Base-by-base conservation (phyloP, 2,888 invertebrate species). In the Drosophila maculinotata region DNA sequence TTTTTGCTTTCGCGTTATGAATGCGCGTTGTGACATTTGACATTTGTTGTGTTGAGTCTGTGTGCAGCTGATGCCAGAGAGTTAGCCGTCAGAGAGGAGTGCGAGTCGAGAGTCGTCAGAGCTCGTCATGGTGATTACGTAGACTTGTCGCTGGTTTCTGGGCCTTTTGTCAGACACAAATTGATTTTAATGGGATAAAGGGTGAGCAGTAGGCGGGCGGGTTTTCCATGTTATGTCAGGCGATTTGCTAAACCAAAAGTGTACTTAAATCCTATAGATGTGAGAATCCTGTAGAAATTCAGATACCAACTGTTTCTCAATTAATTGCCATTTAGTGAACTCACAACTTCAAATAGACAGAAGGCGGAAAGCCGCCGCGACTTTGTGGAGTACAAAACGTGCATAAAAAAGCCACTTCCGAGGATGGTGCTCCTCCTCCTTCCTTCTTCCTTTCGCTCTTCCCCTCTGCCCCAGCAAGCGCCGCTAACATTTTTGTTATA, bases 11-110 rank as follows among this genome's bases (percentile, higher is more conserved):
- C 69, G 73, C 54, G 76, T 62, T 67, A 76, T 82, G 67, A 82
- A 82, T 76, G 83, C 83, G 79, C 76, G 72, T 67, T 76, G 69
- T 79, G 86, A 79, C 76, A 86, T 76, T 80, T 86, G 79, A 86
- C 83, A 76, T 85, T 62, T 8, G 28, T 23, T 44, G 10, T 36
- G 30, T 17, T 17, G 39, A 54, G 33, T 52, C 17, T 15, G 41
- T n/a, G 25, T 39, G 31, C 78, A 71, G 85, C 71, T 84, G 79
- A 78, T 71, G 78, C 71, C 54, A 7, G 28, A 38, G 20, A 20
- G 20, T 20, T n/a, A n/a, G n/a, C n/a, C n/a, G 33, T 38, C 39
- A 23, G 12, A 3, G 14, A 39, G 44, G 9, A 15, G 30, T 35
- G 23, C 7, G 14, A 35, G 15, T 9, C 8, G 10, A 30, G 33